These are phyloP conservation scores for Suncus etruscus DNA, from an alignment of 2,113 vertebrate genomes.

Conservation along the genomic window DNA sequence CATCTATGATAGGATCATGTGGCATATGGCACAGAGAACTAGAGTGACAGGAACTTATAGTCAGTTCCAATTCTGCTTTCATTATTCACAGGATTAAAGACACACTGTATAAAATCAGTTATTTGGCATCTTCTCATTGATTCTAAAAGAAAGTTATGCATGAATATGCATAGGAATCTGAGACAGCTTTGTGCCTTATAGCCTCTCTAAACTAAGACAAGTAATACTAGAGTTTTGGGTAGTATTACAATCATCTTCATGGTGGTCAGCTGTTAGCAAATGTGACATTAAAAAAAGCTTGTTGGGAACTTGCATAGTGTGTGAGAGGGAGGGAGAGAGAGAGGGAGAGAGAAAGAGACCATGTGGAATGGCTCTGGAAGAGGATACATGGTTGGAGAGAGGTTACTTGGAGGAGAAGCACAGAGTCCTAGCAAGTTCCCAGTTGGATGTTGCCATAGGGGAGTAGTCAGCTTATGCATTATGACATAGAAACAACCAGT, in stretches of 20 bases:
- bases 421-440: background rate
- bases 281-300: background rate
- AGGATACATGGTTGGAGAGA: background rate
- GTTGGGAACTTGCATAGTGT: background rate
- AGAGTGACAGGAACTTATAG: slow-evolving; percentile 13
- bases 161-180: slow-evolving; percentile 32
- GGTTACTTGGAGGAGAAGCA: background rate
- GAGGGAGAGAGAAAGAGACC: background rate
- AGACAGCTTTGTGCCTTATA: background rate
- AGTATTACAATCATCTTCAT: background rate
- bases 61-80: slow-evolving; percentile 58
- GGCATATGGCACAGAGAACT: slow-evolving; percentile 1
- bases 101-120: slow-evolving; percentile 13
- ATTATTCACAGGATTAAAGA: slow-evolving; percentile 56
- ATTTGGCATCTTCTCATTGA: slow-evolving; percentile 45
- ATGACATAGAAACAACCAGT: background rate
- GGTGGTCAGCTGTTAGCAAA: background rate
- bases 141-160: slow-evolving; percentile 45
- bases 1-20: background rate
- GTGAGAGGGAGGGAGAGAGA: no score
- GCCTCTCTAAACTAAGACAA: background rate
- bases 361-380: background rate
- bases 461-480: background rate
- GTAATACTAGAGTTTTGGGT: background rate
- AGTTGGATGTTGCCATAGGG: background rate